phyloP scores from a whole-genome alignment of 2,797 vertebrate genomes.

The Enteromius unitaeniatus region DNA sequence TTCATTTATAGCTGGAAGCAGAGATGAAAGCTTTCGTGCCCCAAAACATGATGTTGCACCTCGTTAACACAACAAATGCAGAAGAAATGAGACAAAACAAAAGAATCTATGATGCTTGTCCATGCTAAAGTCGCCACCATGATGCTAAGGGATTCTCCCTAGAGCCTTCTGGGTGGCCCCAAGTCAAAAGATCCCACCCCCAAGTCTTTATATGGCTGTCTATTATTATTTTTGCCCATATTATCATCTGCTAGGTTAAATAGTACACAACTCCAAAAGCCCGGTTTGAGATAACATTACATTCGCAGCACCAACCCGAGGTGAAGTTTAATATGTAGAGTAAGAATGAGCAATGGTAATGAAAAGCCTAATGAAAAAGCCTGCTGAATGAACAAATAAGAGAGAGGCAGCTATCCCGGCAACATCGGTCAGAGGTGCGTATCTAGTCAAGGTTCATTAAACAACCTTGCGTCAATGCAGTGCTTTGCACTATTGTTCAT shows the following conservation, averaged over 20 bases:
- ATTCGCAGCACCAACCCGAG: background rate
- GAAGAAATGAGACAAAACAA: background rate
- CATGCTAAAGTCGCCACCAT: background rate
- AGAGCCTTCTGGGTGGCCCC: conserved; percentile 4
- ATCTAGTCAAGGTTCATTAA: conserved; percentile 72
- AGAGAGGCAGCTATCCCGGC: conserved; percentile 61
- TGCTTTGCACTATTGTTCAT: conserved; percentile 72
- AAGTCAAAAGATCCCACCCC: background rate
- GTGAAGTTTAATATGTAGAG: conserved; percentile 2
- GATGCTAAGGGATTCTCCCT: background rate
- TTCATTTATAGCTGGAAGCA: conserved; percentile 2
- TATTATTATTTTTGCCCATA: background rate
- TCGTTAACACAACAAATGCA: conserved; percentile 1
- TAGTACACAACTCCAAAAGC: background rate
- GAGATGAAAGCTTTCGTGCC: background rate
- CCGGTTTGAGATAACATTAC: background rate
- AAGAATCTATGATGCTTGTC: background rate
- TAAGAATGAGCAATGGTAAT: background rate
- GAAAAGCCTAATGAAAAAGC: background rate
- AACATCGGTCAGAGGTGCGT: conserved; percentile 34
- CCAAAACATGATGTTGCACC: background rate
- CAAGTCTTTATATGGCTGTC: background rate
- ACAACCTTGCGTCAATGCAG: conserved; percentile 70
- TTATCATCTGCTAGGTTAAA: background rate
- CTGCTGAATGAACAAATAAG: conserved; percentile 20